Evolutionary conservation across 2,113 vertebrate genomes (phyloP).

Genomic region (Odobenus rosmarus): DNA sequence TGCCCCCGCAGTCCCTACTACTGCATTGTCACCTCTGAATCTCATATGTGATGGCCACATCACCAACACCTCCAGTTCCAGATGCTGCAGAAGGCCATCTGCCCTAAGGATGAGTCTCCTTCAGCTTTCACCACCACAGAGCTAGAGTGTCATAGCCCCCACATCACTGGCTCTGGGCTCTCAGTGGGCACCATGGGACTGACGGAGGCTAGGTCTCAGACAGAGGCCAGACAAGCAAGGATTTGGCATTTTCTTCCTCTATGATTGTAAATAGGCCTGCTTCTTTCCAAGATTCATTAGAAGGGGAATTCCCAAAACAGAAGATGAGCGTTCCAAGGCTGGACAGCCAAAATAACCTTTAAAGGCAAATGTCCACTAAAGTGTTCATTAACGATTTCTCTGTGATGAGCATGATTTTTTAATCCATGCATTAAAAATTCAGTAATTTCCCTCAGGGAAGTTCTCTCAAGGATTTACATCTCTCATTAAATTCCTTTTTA

Average conservation of each 20-base stretch:
- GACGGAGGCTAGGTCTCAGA: not conserved
- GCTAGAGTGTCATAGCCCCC: too few relatives aligned
- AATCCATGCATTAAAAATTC: slow-evolving; percentile 30
- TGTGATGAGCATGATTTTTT: slow-evolving; percentile 16
- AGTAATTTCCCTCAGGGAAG: not conserved
- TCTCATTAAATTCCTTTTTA: slow-evolving; percentile 10
- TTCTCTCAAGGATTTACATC: not conserved
- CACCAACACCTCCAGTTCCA: not conserved
- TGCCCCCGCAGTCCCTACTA: not conserved
- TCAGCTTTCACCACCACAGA: not conserved
- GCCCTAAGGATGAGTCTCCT: not conserved
- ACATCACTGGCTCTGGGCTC: not conserved
- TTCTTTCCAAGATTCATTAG: not conserved
- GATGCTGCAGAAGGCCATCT: not conserved
- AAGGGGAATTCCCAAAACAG: slow-evolving; percentile 4
- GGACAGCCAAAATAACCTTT: not conserved
- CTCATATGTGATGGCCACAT: not conserved
- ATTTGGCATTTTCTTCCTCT: not conserved
- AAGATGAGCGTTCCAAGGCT: not conserved
- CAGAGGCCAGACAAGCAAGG: not conserved
- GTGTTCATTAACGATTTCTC: slow-evolving; percentile 18
- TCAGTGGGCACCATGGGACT: not conserved
- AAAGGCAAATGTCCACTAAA: not conserved
- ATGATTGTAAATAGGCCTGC: not conserved
- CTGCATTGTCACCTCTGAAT: not conserved